Evolutionary conservation across 2,113 vertebrate species (phyloP), one percentile per base, ranked within the genome.

Genomic region (Elgaria multicarinata): DNA sequence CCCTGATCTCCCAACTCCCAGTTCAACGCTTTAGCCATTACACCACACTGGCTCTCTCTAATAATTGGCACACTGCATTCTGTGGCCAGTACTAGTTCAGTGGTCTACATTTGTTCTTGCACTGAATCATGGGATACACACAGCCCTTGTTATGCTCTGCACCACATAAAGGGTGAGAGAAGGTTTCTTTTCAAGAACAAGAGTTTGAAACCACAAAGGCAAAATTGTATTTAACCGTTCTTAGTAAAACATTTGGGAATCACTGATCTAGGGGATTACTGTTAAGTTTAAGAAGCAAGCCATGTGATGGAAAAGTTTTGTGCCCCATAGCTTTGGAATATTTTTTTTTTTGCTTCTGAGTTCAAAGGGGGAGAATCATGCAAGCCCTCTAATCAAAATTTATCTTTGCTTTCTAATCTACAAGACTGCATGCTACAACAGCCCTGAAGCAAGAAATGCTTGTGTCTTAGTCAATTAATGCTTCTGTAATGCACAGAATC

Each of bases 321-420:
- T 71, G 44, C 66, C 44, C 66, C 71, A 6, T 69, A 33, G 42
- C 62, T 85, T 72, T 13, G 83, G 9, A 5, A 16, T 53, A 26
- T 72, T 36, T 83, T 69, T 26, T 14, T 82, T n/a, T 36, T 82
- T 10, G 42, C 50, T 85, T 85, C 50, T 74, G n/a, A 55, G 50
- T 85, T 85, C 83, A 85, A 85, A 55, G 69, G 84, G 33, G 20
- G 9, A 3, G 36, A 44, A 74, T 85, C 22, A 55, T 75, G 33
- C n/a, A 39, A 85, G n/a, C 33, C 46, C 33, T 75, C 33, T 58
- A 74, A n/a, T 83, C 81, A 71, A n/a, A 71, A 46, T 53, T 71
- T 71, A 71, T 71, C 83, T 71, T 31, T 53, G 44, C 66, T 85
- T 71, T 71, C 44, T 85, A 50, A 85, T 85, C 84, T 75, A 28